Evolutionary conservation across 2,797 vertebrate genomes (phyloP), one percentile per base, ranked within the genome.

Genomic region (Falco peregrinus): DNA sequence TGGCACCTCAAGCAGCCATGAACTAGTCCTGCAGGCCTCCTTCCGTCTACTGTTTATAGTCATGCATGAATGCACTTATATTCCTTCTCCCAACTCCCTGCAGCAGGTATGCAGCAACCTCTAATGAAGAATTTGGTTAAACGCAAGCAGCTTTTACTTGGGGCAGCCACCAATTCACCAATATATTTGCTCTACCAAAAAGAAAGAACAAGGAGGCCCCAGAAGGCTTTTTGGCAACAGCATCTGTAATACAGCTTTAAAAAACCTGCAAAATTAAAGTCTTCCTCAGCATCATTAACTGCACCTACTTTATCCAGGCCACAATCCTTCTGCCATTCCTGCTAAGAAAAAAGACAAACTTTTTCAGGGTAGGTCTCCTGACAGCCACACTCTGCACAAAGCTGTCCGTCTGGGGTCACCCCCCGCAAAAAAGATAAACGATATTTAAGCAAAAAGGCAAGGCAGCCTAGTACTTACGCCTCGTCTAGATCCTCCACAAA

Each of bases 401-500:
- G 12, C 45, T 33, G 16, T 12, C 21, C 5, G 10, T 12, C 16
- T 9, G 35, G 8, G 9, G 3, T 18, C 35, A 0, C 3, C 8
- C 13, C 12, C 10, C 17, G 0, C 13, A 56, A n/a, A 6, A 41
- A 33, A 1, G 5, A 41, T 10, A 45, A 43, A 10, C 26, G 12
- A 8, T 7, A 57, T 9, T 26, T 35, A 26, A 19, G 10, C 4
- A 80, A 50, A 13, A 57, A 13, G 4, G 9, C 8, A 80, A 31
- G 24, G 37, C 13, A 37, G 1, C 2, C 16, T 73, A 14, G 29
- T 96, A 98, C 98, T 98, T 97, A 98, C 98, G 98, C 98, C 51
- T 98, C 98, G 96, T 98, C 98, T 53, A 98, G 96, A 59, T 98
- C 98, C 96, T 98, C 97, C 74, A 98, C 98, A 78, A 98, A 97